A percentile compares a stretch with the other conserved stretches of the same genome.
These are phyloP conservation scores for Chrysina gloriosa DNA, from an alignment of 2,888 invertebrate species.

Conservation along the genomic window DNA sequence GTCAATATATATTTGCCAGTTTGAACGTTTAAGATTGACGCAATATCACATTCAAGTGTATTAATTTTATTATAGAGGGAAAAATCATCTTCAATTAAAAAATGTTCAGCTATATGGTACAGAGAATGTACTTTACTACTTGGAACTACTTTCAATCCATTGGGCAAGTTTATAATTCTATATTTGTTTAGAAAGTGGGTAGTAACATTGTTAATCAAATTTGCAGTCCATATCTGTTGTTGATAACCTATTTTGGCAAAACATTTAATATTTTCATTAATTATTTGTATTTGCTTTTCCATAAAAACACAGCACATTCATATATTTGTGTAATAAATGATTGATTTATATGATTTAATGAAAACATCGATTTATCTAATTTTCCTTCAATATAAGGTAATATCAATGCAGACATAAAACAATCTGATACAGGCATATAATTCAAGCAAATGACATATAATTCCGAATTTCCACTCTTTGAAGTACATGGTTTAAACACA, in stretches of 20 bases:
- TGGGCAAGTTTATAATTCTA: slow-evolving; percentile 68
- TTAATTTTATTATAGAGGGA: neutral
- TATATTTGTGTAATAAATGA: slow-evolving; percentile 75
- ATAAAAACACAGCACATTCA: slow-evolving; percentile 73
- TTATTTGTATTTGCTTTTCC: slow-evolving; percentile 74
- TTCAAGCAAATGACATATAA: slow-evolving; percentile 83
- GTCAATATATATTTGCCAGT: slow-evolving; percentile 43
- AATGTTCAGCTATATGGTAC: slow-evolving; percentile 17
- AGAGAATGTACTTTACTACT: slow-evolving; percentile 23
- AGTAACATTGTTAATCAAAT: slow-evolving; percentile 64
- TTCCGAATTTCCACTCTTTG: slow-evolving; percentile 96
- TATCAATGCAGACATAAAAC: slow-evolving; percentile 58
- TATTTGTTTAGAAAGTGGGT: slow-evolving; percentile 71
- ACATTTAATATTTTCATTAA: slow-evolving; percentile 74
- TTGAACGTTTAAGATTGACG: slow-evolving; percentile 21
- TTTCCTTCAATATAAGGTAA: slow-evolving; percentile 64
- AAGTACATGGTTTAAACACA: slow-evolving; percentile 89
- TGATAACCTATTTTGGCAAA: slow-evolving; percentile 64
- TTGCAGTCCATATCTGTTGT: slow-evolving; percentile 50
- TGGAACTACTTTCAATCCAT: slow-evolving; percentile 62
- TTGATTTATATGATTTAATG: slow-evolving; percentile 69
- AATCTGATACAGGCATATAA: slow-evolving; percentile 66
- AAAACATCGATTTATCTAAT: slow-evolving; percentile 69
- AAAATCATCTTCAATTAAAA: slow-evolving; percentile 20
- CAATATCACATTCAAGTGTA: slow-evolving; percentile 18